Conservation (phyloP, 2,797 vertebrate genomes). For the Scarus forsteni region DNA sequence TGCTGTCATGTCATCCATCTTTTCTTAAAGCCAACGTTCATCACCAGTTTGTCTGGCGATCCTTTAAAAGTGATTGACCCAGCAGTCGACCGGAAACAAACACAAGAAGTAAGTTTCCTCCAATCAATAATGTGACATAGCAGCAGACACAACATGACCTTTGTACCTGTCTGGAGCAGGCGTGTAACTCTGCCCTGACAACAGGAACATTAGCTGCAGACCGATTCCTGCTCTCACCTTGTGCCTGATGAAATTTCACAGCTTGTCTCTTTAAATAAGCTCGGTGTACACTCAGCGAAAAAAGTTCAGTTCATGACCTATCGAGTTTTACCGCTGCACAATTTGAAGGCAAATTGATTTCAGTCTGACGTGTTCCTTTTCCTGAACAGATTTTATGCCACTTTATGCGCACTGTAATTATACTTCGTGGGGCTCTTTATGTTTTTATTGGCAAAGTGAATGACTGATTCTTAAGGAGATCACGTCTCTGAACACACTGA, state of each 20-base stretch:
- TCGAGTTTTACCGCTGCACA: constrained; percentile 49
- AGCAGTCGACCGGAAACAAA: no score
- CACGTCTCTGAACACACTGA: background rate
- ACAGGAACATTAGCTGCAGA: constrained; percentile 16
- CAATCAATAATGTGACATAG: no score
- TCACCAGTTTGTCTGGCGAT: no score
- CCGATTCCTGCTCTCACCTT: constrained; percentile 34
- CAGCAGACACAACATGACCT: no score
- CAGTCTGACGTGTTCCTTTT: constrained; percentile 2
- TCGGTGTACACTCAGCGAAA: constrained; percentile 56
- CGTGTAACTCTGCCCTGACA: constrained; percentile 38
- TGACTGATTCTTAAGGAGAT: background rate
- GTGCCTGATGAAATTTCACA: constrained; percentile 21
- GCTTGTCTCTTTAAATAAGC: constrained; percentile 62
- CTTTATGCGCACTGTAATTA: background rate
- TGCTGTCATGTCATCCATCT: no score
- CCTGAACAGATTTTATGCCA: constrained; percentile 12
- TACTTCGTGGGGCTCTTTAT: background rate
- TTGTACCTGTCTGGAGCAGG: no score
- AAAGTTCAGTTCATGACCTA: constrained; percentile 63
- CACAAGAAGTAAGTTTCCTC: no score
- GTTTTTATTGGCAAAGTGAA: background rate
- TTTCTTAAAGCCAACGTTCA: no score
- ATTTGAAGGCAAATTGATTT: constrained; percentile 40
- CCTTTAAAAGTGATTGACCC: no score